Conservation (phyloP, 2,113 vertebrate species). For the Eulemur rufifrons region DNA sequence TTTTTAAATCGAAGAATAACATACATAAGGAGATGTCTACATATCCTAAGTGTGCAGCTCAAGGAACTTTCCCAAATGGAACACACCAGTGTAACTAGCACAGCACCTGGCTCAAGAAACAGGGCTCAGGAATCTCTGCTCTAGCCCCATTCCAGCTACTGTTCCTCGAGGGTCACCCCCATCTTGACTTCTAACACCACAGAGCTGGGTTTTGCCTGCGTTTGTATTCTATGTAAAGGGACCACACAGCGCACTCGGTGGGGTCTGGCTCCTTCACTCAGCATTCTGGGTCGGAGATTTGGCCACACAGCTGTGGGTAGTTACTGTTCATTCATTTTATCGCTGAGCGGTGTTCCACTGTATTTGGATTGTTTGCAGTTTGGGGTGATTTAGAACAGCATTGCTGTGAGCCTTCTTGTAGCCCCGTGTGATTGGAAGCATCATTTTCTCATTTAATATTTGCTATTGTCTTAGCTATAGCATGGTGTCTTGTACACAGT, state of each 20-base stretch:
- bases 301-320: fast-evolving
- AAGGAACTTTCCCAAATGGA: neutral
- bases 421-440: fast-evolving
- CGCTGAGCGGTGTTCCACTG: neutral
- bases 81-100: neutral
- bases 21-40: neutral
- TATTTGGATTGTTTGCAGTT: neutral
- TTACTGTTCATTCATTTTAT: neutral
- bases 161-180: fast-evolving
- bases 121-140: too few species aligned
- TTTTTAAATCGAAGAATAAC: neutral
- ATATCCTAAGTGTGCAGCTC: neutral
- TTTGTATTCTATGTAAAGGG: neutral
- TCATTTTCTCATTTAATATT: neutral
- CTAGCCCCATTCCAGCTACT: neutral
- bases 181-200: neutral
- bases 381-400: neutral
- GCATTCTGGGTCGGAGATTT: neutral
- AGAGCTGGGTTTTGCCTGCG: neutral
- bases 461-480: neutral
- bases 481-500: neutral
- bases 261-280: neutral
- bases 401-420: neutral
- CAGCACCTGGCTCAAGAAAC: neutral
- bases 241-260: fast-evolving